Evolutionary conservation across 2,797 vertebrate species (phyloP).

Genomic region (Esox masquinongy): DNA sequence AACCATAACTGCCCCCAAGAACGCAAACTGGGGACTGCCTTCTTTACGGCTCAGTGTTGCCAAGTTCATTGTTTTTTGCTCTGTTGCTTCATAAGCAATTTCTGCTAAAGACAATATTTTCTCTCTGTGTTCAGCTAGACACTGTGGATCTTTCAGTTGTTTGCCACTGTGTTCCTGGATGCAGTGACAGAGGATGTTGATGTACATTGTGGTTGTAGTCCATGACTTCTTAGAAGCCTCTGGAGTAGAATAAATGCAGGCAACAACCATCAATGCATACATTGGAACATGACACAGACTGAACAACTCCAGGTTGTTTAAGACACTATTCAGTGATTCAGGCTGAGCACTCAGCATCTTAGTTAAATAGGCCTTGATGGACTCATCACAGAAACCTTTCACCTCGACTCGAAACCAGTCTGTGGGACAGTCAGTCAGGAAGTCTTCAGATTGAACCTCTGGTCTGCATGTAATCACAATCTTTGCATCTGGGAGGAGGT

Average conservation of each 20-base stretch:
- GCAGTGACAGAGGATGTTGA: slow-evolving; percentile 31
- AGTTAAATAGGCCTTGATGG: slow-evolving; percentile 25
- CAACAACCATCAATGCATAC: slow-evolving; percentile 56
- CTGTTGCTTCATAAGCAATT: slow-evolving; percentile 26
- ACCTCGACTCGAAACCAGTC: slow-evolving; percentile 30
- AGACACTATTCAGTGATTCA: slow-evolving; percentile 20
- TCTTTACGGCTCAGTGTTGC: not conserved
- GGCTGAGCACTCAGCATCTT: slow-evolving; percentile 2
- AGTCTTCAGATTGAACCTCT: slow-evolving; percentile 25
- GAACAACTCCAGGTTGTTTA: slow-evolving; percentile 52
- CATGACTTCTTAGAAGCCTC: not conserved
- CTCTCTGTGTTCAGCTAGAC: not conserved
- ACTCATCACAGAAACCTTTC: slow-evolving; percentile 39
- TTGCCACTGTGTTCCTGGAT: slow-evolving; percentile 16
- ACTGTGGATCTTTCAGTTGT: not conserved
- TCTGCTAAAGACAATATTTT: slow-evolving; percentile 22
- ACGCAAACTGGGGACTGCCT: not conserved
- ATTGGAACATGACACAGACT: slow-evolving; percentile 62
- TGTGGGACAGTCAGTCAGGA: slow-evolving; percentile 14
- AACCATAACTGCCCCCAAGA: slow-evolving; percentile 15
- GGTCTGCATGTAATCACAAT: slow-evolving; percentile 40
- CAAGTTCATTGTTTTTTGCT: slow-evolving; percentile 12
- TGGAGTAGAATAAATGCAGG: slow-evolving; percentile 23
- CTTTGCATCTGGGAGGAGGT: slow-evolving; percentile 30
- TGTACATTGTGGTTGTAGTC: slow-evolving; percentile 39